A percentile compares a stretch with the other conserved stretches of the same genome.
Evolutionary conservation across 2,113 vertebrate genomes (phyloP).

Genomic region (Microcebus ravelobensis): DNA sequence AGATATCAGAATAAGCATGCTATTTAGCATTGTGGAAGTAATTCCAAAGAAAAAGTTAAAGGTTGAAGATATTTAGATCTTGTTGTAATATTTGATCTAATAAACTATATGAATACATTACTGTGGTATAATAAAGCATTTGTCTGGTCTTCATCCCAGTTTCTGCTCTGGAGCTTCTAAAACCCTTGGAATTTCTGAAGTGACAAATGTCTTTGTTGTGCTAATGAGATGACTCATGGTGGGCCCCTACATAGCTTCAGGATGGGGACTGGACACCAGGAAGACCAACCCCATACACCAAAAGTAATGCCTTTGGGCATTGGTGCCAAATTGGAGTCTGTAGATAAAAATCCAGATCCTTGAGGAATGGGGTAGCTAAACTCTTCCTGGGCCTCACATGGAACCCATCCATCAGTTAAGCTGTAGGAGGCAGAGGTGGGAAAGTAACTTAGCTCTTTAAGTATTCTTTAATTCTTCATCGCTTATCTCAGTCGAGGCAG

Average conservation of each 20-base stretch:
- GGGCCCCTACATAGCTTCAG: neutral
- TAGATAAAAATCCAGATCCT: neutral
- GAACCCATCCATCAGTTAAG: neutral
- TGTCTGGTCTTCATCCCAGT: neutral
- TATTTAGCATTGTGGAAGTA: neutral
- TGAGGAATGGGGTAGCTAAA: no score
- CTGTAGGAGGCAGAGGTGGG: neutral
- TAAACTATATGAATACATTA: neutral
- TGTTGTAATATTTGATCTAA: neutral
- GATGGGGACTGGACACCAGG: neutral
- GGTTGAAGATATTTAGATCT: neutral
- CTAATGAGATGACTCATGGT: neutral
- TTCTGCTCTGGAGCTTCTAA: neutral
- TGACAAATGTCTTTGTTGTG: neutral
- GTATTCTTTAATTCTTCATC: neutral
- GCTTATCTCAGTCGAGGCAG: neutral
- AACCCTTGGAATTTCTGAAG: neutral
- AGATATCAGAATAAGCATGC: neutral
- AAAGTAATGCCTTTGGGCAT: rapidly evolving
- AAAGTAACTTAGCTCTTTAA: neutral
- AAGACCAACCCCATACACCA: neutral
- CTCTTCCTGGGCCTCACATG: neutral
- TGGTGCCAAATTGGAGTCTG: neutral
- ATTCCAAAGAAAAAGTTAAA: neutral
- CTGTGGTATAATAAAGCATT: neutral